Percentiles rank a stretch among this genome's conserved stretches.
Evolutionary conservation across 2,797 vertebrate genomes (phyloP).

Genomic region (Falco naumanni): DNA sequence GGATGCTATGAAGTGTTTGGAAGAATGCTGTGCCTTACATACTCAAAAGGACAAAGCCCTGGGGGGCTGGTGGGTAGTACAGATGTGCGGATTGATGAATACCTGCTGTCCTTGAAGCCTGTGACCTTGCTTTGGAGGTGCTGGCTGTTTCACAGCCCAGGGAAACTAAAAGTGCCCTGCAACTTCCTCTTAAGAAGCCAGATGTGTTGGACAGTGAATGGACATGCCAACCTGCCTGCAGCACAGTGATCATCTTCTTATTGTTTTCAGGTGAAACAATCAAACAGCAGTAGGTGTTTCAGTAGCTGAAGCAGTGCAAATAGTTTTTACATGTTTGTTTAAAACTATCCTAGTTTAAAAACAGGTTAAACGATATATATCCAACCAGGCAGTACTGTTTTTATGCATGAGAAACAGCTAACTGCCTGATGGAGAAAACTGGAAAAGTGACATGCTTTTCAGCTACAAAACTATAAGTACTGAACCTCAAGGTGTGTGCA

Average conservation of each 20-base stretch:
- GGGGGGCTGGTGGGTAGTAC: background rate
- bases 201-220: background rate
- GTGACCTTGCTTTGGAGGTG: background rate
- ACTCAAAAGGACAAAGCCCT: background rate
- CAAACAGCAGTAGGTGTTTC: background rate
- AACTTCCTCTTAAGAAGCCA: background rate
- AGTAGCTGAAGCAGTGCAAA: background rate
- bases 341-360: background rate
- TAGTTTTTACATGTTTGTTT: background rate
- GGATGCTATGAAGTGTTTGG: background rate
- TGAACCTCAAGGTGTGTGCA: background rate
- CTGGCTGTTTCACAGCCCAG: background rate
- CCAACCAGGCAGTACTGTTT: background rate
- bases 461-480: background rate
- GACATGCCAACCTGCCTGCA: rapidly evolving
- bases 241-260: background rate
- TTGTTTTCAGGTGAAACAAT: background rate
- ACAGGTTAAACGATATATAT: background rate
- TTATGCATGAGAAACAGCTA: background rate
- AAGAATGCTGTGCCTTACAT: background rate
- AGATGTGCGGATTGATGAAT: background rate
- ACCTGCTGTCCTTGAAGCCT: background rate
- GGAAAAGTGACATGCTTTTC: background rate
- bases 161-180: background rate
- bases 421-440: background rate